Percentiles rank a stretch among this genome's conserved stretches.
Evolutionary conservation across 2,113 vertebrate genomes (phyloP).

Genomic region (Leptocoma aspasia): DNA sequence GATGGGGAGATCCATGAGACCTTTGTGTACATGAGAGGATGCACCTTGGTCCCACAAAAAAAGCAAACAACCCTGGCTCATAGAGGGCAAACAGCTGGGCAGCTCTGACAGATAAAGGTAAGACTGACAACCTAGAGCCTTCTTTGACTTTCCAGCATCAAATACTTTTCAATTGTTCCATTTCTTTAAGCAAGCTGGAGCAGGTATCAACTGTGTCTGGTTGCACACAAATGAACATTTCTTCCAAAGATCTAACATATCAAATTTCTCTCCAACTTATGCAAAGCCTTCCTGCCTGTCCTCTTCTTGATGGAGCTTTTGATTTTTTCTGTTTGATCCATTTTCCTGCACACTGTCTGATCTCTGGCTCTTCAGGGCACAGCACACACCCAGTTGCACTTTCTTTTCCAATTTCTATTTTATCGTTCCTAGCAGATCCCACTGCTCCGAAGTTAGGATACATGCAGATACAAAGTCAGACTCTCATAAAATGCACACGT

Average conservation of each 20-base stretch:
- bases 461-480: not conserved
- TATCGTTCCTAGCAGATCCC: not conserved
- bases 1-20: not conserved
- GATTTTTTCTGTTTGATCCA: not conserved
- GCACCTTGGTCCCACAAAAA: not conserved
- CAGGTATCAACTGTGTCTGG: not conserved
- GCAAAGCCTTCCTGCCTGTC: not conserved
- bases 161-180: not conserved
- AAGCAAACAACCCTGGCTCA: not conserved
- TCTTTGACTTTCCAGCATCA: not conserved
- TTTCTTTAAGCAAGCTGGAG: not conserved
- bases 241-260: not conserved
- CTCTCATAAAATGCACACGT: not conserved
- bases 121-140: not conserved
- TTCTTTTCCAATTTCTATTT: not conserved
- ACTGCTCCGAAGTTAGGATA: not conserved
- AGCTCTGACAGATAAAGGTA: not conserved
- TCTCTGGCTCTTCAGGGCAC: not conserved
- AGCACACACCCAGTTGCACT: not conserved
- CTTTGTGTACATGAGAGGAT: not conserved
- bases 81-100: not conserved
- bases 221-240: not conserved
- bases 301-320: not conserved
- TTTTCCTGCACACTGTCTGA: not conserved
- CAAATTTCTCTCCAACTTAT: not conserved